Evolutionary conservation across 2,797 vertebrate species (phyloP), one percentile per base, ranked within the genome.

Genomic region (Clamator glandarius): DNA sequence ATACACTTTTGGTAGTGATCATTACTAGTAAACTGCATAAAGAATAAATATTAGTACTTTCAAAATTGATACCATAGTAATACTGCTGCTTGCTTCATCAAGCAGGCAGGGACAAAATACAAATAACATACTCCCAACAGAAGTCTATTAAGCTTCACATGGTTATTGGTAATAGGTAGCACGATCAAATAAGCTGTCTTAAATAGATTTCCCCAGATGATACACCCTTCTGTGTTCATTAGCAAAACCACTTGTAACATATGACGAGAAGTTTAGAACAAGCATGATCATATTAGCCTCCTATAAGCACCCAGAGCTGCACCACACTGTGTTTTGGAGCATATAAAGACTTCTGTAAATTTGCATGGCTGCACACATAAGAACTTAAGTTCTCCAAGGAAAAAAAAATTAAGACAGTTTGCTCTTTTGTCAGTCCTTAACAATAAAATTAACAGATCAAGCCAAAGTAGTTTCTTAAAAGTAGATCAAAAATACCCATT

Each of bases 401-500:
- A 51, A 84, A 88, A 52, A 80, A 54, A 54, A 64, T 35, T n/a
- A 67, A 39, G 50, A 70, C 15, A 17, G 13, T 26, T 84, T 57
- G 36, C 75, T 77, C 76, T 84, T 84, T 68, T 44, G 20, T 69
- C 73, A 78, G 62, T 78, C 48, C 63, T 82, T 44, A 89, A 82
- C 76, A 82, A 83, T 61, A 91, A 87, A 93, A 83, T 17, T n/a
- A 93, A 74, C 41, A 78, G 23, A 39, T 72, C 21, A 35, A 79
- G 83, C 72, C 87, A 84, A 93, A 86, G 66, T 6, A 82, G 77
- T 54, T 84, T 73, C 75, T 75, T 73, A 74, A 95, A 97, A 97
- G 81, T 84, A 95, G 95, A 95, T 92, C 84, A 93, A 90, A 91
- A 84, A 90, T 75, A 90, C 87, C 89, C 91, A 93, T 91, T 74